Evolutionary conservation across 2,888 invertebrate species (phyloP).

Genomic region (Chrysolina americana): DNA sequence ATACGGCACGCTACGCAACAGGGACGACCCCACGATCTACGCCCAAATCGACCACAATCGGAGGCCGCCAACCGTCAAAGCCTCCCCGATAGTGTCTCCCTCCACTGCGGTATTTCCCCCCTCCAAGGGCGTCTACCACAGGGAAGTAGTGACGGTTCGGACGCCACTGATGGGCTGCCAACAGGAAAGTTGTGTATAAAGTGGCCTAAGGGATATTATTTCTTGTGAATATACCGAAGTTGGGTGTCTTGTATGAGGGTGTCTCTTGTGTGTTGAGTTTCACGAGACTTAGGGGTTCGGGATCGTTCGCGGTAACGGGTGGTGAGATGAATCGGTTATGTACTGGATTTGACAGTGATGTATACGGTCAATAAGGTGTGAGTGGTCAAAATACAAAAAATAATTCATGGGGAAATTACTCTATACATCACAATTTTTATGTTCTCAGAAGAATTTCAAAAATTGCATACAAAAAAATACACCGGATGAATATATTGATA

Average conservation of each 20-base stretch:
- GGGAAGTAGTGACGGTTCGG: conserved; percentile 81
- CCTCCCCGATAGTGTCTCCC: conserved; percentile 70
- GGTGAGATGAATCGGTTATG: not conserved
- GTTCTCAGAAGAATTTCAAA: no score
- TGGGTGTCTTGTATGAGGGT: not conserved
- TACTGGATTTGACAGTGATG: not conserved
- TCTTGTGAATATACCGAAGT: conserved; percentile 27
- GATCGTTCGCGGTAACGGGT: not conserved
- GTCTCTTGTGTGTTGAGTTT: conserved; percentile 28
- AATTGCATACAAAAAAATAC: no score
- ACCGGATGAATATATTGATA: no score
- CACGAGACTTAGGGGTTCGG: conserved; percentile 26
- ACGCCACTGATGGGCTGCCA: conserved; percentile 80
- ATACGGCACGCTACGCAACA: conserved; percentile 65
- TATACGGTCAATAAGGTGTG: not conserved
- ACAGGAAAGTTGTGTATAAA: conserved; percentile 80
- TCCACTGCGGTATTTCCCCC: conserved; percentile 66
- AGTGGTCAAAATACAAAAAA: no score
- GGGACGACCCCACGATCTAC: conserved; percentile 80
- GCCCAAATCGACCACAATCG: conserved; percentile 82
- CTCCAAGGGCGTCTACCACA: conserved; percentile 69
- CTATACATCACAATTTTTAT: no score
- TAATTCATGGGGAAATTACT: no score
- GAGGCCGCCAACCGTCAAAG: conserved; percentile 68
- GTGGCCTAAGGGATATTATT: conserved; percentile 22